Evolutionary conservation across 1,140 invertebrate genomes (phyloP), one percentile per base, ranked within the genome.

Genomic region (Epicauta chinensis): DNA sequence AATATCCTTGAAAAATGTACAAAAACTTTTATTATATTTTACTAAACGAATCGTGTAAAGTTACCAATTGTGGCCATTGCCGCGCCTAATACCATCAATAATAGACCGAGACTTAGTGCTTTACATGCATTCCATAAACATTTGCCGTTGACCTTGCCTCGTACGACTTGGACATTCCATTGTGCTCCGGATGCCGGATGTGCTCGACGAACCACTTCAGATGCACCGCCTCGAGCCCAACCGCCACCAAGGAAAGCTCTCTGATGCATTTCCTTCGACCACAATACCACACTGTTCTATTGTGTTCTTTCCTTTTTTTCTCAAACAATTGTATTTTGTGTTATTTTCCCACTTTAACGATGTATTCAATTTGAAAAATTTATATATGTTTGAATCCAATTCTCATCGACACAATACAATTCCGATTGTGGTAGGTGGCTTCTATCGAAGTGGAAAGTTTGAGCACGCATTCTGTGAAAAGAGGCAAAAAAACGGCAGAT

Each of bases 121-220:
- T 91, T 87, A 67, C 89, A 91, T 16, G 89, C 89, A 65, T 91
- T 88, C 89, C 90, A 93, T 51, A 93, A 76, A 68, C 90, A 93
- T 62, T 83, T 79, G 15, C 86, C 87, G 58, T 87, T 89, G 74
- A 90, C 87, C 75, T 91, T 91, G 43, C 87, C 86, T 54, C 81
- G 78, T 57, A 89, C 84, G 68, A 83, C 80, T 72, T 83, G 81
- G 52, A 83, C 81, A 58, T 83, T 83, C 81, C 81, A 83, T 64
- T 81, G 82, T 62, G 81, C 81, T 34, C 81, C 81, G 16, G 81
- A 82, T 42, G 81, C 81, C 35, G 81, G 81, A 73, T 81, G 79
- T 31, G 81, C 81, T 17, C 81, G 71, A 44, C 81, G 72, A 53
- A 83, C 67, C 2, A 69, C 65, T 34, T 69, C 73, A 77, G 58